Percentiles rank a stretch among this genome's conserved stretches.
Conservation (phyloP, 1,140 invertebrate species). For the Tetramorium alpestre region DNA sequence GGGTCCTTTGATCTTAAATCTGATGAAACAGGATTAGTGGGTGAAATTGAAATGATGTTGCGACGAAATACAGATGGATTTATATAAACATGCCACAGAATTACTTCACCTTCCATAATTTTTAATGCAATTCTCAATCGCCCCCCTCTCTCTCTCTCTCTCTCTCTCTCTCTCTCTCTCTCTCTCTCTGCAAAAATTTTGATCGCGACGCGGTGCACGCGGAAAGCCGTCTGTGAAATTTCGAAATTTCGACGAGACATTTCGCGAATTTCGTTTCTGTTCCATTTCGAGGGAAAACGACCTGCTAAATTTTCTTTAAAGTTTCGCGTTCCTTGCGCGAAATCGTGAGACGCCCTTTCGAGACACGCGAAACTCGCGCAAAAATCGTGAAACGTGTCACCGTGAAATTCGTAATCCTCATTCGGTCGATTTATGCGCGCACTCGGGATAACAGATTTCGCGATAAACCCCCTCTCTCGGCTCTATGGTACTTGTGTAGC, state of each 20-base stretch:
- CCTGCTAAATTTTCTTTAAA: conserved; percentile 36
- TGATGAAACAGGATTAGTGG: not conserved
- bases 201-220: not conserved
- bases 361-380: not conserved
- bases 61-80: not conserved
- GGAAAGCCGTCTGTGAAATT: not conserved
- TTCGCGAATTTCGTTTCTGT: conserved; percentile 39
- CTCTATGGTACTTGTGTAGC: not conserved
- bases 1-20: not conserved
- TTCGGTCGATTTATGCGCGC: conserved; percentile 18
- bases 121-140: not conserved
- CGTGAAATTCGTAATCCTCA: not conserved
- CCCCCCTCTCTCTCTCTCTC: too few species aligned
- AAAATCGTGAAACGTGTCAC: conserved; percentile 19
- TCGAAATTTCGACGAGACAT: conserved; percentile 28
- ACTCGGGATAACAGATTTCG: conserved; percentile 32
- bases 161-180: too few species aligned
- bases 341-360: not conserved
- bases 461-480: not conserved
- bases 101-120: not conserved
- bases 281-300: not conserved
- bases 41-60: conserved; percentile 6
- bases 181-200: not conserved
- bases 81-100: not conserved
- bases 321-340: not conserved